Conservation (phyloP, 2,797 vertebrate genomes). For the Muscicapa striata region DNA sequence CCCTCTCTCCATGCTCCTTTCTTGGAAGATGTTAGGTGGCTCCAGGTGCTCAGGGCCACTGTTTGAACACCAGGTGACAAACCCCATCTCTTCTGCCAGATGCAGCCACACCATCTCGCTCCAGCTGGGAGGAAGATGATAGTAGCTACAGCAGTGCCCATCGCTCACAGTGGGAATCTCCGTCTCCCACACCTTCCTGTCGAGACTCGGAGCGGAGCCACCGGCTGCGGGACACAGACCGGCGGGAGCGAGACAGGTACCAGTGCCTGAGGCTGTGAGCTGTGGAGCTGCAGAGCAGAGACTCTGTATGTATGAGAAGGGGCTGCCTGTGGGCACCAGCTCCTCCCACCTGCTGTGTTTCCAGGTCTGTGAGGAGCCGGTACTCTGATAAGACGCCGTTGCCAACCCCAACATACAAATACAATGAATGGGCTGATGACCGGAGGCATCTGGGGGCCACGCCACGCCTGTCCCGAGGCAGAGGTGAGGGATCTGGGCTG, state of each 20-base stretch:
- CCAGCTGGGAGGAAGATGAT: conserved; percentile 98
- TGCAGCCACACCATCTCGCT: conserved; percentile 90
- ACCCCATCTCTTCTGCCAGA: conserved; percentile 72
- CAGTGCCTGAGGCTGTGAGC: neutral
- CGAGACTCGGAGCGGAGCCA: conserved; percentile 86
- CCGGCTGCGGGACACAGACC: conserved; percentile 86
- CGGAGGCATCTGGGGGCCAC: conserved; percentile 91
- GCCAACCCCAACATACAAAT: conserved; percentile 96
- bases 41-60: neutral
- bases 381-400: conserved; percentile 90
- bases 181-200: conserved; percentile 86
- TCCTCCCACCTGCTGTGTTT: neutral
- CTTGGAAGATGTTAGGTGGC: neutral
- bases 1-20: neutral
- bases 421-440: conserved; percentile 98
- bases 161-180: conserved; percentile 96
- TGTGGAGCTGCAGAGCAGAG: neutral
- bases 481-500: conserved; percentile 78
- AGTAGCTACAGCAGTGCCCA: conserved; percentile 80
- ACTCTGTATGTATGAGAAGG: fast-evolving
- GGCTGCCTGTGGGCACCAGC: neutral
- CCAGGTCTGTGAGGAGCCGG: conserved; percentile 87
- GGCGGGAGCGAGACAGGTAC: conserved; percentile 83
- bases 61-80: neutral
- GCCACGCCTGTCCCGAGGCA: conserved; percentile 92